Evolutionary conservation across 2,888 invertebrate species (phyloP), one percentile per base, ranked within the genome.

Genomic region (Xylota segnis): DNA sequence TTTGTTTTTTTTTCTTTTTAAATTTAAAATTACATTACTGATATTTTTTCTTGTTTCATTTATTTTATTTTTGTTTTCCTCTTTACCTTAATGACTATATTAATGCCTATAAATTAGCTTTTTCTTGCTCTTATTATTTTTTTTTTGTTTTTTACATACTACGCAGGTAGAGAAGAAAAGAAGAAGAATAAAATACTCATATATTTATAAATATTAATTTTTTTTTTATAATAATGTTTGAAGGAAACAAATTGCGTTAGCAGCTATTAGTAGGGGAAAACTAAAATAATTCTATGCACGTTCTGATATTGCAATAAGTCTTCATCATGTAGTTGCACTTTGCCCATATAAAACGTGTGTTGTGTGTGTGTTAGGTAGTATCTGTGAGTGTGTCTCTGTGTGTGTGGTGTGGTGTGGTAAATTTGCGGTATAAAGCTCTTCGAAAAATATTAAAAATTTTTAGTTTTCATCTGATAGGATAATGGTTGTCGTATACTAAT

Each of bases 291-390:
- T 86, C 16, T 76, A 86, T 86, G 71, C 86, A 86, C 86, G 86
- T 86, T 86, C 82, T 86, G 61, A 72, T 83, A 86, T 86, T 86
- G 86, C 86, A 86, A 82, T 86, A 82, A 86, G 82, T 86, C 86
- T 86, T 86, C 72, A 77, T 86, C 82, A 56, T 77, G 71, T 76
- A 58, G 81, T 86, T 86, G 86, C 86, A 86, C 86, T 86, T 86
- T 86, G 86, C 86, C 86, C 86, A 82, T 86, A 86, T 77, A 82
- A 81, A 82, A 86, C 86, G 82, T 86, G 82, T 82, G 37, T 72
- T 72, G 47, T 66, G 37, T 68, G 50, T 63, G 32, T 37, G 61
- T 43, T 23, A 23, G 23, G 23, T 23, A 23, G 9, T 27, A 50
- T 54, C 40, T 54, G 7, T 52, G 10, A 70, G 23, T 56, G 45